Evolutionary conservation across 2,888 invertebrate genomes (phyloP).

Genomic region (Agrilus biguttatus): DNA sequence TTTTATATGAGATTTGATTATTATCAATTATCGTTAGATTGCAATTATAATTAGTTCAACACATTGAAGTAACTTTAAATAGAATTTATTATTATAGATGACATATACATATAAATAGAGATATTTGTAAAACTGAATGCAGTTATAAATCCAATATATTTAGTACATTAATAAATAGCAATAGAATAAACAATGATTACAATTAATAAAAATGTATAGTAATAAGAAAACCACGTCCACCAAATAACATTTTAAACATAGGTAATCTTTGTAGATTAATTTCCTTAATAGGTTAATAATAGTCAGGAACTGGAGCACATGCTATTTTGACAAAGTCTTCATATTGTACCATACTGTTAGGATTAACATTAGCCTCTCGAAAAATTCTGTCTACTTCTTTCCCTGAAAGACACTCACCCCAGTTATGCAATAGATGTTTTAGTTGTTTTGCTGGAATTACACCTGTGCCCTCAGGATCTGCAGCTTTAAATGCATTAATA

Average conservation of each 20-base stretch:
- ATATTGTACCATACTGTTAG: conserved; percentile 68
- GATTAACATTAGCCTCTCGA: conserved; percentile 75
- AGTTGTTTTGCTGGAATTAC: conserved; percentile 70
- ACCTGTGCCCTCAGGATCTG: conserved; percentile 58
- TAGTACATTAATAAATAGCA: no score
- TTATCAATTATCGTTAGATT: no score
- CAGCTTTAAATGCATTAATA: conserved; percentile 80
- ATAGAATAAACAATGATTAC: no score
- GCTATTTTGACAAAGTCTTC: conserved; percentile 87
- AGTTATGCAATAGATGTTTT: conserved; percentile 71
- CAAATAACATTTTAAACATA: no score
- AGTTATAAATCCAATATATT: no score
- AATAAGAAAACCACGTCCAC: no score
- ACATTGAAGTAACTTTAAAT: no score
- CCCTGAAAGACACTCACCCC: conserved; percentile 77
- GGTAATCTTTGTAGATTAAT: no score
- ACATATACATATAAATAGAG: background rate
- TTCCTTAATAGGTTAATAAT: conserved; percentile 44
- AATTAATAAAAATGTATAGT: no score
- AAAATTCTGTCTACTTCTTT: conserved; percentile 79
- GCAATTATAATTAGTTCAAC: no score
- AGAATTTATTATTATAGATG: no score
- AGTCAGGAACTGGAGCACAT: conserved; percentile 85
- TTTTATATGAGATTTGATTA: no score
- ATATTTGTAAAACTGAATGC: background rate